Evolutionary conservation across 2,888 invertebrate species (phyloP).

Genomic region (Nesidiocoris tenuis): DNA sequence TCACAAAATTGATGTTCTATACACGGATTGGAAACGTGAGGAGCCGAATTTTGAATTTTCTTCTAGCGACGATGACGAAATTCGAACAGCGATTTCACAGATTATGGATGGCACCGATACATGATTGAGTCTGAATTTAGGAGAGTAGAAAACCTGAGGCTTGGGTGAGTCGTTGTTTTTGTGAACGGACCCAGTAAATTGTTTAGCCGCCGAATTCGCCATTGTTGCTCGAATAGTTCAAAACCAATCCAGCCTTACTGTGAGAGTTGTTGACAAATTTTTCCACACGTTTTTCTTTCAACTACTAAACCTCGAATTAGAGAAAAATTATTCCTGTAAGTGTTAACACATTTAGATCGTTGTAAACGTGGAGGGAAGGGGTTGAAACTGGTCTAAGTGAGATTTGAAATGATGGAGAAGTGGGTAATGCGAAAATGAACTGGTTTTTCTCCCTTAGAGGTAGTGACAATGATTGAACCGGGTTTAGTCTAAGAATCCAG

Average conservation of each 20-base stretch:
- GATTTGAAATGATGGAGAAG: background rate
- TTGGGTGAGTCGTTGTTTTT: no score
- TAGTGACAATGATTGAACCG: background rate
- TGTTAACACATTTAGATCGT: background rate
- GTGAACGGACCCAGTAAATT: no score
- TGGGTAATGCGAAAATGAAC: background rate
- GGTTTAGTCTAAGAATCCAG: constrained; percentile 85
- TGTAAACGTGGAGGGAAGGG: background rate
- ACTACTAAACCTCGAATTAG: background rate
- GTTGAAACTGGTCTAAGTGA: background rate
- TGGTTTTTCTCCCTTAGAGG: background rate
- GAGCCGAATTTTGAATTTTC: background rate
- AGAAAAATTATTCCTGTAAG: background rate
- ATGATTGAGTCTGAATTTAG: background rate
- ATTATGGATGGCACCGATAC: background rate
- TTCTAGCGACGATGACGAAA: no score
- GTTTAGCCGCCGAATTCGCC: no score
- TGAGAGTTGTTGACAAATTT: background rate
- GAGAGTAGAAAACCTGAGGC: background rate
- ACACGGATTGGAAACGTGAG: background rate
- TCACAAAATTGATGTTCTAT: background rate
- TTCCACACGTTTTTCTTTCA: constrained; percentile 20
- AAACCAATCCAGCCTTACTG: background rate
- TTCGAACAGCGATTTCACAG: background rate
- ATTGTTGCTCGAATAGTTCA: background rate